Evolutionary conservation across 2,113 vertebrate species (phyloP), one percentile per base, ranked within the genome.

Genomic region (Lepus europaeus): DNA sequence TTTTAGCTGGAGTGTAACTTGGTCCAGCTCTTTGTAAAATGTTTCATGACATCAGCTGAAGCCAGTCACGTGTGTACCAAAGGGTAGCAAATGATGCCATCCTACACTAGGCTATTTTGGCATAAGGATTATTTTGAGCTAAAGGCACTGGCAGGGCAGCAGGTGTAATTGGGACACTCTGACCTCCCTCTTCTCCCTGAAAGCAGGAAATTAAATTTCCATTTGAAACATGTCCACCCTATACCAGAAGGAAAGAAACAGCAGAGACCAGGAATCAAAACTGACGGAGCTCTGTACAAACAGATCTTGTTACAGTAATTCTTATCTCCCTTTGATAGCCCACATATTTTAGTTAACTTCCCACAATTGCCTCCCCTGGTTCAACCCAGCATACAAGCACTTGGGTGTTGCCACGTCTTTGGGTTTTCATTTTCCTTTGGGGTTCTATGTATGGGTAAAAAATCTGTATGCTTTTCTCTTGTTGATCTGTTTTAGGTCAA

Each of bases 191-290:
- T 29, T 63, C 83, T 80, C 61, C 5, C 31, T 80, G 7, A 17
- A 19, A 51, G 25, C 33, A 61, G 33, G 68, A 14, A 16, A 61
- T 92, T 4, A 29, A 59, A 33, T n/a, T 70, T 10, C 49, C 16
- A 25, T 11, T 22, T 77, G 29, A 14, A 87, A 72, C 17, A 64
- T 6, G 31, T 12, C 4, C 25, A 29, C 20, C 10, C 13, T 53
- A 13, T 33, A 9, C 17, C 25, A 59, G 31, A 20, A 74, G 51
- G 31, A 79, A 20, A 45, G 66, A 5, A 31, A 11, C 6, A 13
- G 23, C 45, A 68, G 31, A 53, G 59, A 16, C 6, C 13, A 59
- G 69, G n/a, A 9, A 8, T 36, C 0, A 1, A 25, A 14, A 14
- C 59, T 45, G 4, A 74, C 53, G 61, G n/a, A 66, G 51, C 29